Conservation (phyloP, 37 sponge, comb jelly and placozoan genomes). For the Mnemiopsis leidyi region DNA sequence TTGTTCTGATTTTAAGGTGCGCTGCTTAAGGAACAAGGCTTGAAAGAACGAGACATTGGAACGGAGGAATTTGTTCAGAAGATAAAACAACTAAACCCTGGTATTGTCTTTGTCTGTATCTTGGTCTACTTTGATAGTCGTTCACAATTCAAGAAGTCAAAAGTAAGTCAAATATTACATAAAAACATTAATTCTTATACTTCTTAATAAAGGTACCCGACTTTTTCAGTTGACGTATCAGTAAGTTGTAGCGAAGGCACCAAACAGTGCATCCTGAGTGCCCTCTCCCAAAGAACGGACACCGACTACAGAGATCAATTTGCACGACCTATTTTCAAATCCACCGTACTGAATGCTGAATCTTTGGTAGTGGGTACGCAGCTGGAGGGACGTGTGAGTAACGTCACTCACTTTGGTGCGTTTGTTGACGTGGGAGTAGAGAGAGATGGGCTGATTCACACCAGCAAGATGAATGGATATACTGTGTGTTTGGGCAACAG, state of each 20-base stretch:
- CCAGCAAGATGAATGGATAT: neutral
- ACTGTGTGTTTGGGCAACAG: slow-evolving; percentile 22
- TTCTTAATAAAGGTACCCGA: no score
- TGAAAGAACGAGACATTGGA: neutral
- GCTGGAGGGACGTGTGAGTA: slow-evolving; percentile 24
- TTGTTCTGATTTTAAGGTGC: neutral
- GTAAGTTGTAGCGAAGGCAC: neutral
- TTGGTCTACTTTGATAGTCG: no score
- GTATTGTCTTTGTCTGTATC: no score
- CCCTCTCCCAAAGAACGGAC: slow-evolving; percentile 16
- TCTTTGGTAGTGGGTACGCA: neutral
- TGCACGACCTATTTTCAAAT: neutral
- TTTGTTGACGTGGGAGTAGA: slow-evolving; percentile 36
- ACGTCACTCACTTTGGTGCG: slow-evolving; percentile 52
- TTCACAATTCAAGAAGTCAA: no score
- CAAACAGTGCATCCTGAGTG: neutral
- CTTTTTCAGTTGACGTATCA: neutral
- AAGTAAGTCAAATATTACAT: no score
- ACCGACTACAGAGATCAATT: slow-evolving; percentile 55
- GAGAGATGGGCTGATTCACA: slow-evolving; percentile 35
- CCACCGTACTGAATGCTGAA: neutral
- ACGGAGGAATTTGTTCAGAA: neutral
- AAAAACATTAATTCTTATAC: no score
- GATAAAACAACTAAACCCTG: neutral
- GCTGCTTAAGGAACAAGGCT: neutral